Percentiles rank a stretch among this genome's conserved stretches.
Conservation (phyloP, 1,140 invertebrate genomes). For the Trissolcus basalis region DNA sequence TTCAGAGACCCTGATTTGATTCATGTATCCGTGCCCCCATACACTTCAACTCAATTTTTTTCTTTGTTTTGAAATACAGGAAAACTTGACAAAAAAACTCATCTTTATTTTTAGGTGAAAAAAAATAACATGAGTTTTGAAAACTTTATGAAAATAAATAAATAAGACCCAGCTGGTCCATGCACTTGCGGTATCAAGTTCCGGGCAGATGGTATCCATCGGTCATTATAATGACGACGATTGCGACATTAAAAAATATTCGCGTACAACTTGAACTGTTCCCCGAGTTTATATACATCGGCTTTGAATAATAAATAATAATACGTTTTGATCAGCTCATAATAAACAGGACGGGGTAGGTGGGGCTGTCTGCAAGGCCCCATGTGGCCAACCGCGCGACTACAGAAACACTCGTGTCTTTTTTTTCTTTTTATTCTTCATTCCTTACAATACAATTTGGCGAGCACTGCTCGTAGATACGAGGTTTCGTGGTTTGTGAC, state of each 20-base stretch:
- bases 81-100: neutral
- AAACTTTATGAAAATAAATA: conserved; percentile 14
- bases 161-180: conserved; percentile 16
- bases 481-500: conserved; percentile 31
- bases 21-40: conserved; percentile 55
- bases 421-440: conserved; percentile 28
- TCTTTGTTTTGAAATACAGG: neutral
- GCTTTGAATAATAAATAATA: conserved; percentile 65
- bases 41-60: conserved; percentile 5
- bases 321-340: conserved; percentile 59
- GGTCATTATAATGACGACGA: conserved; percentile 59
- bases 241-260: conserved; percentile 63
- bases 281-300: conserved; percentile 49
- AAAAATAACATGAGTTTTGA: neutral
- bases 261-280: conserved; percentile 51
- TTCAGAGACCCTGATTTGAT: conserved; percentile 37
- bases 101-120: conserved; percentile 8
- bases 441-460: conserved; percentile 41
- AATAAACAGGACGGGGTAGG: conserved; percentile 60
- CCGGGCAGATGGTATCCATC: conserved; percentile 58
- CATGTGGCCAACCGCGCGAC: conserved; percentile 42
- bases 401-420: conserved; percentile 4
- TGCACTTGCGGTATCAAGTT: conserved; percentile 59
- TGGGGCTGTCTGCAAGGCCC: conserved; percentile 47
- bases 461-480: conserved; percentile 25